Evolutionary conservation across 2,888 invertebrate genomes (phyloP).

Genomic region (Synergus gifuensis): DNA sequence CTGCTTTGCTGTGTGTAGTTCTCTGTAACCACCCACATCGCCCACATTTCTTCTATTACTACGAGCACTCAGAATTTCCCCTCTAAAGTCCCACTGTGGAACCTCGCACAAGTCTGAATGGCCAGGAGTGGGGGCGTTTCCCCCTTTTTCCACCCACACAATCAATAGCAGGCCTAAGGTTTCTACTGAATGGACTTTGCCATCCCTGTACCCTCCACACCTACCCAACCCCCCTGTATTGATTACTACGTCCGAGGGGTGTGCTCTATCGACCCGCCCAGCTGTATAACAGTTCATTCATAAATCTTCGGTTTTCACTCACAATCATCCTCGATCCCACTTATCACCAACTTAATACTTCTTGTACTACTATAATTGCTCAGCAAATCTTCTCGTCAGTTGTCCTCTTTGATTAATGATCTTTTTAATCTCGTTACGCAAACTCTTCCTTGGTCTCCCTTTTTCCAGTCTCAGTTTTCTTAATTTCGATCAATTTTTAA

Average conservation of each 20-base stretch:
- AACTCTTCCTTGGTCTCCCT: neutral
- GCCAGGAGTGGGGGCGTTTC: slow-evolving; percentile 51
- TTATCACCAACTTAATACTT: slow-evolving; percentile 14
- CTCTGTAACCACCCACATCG: slow-evolving; percentile 24
- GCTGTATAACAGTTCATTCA: slow-evolving; percentile 77
- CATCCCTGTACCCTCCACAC: slow-evolving; percentile 69
- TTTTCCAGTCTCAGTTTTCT: neutral
- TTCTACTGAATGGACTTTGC: slow-evolving; percentile 77
- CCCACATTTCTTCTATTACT: slow-evolving; percentile 29
- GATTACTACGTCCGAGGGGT: slow-evolving; percentile 73
- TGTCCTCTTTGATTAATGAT: neutral
- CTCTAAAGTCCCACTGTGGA: slow-evolving; percentile 5
- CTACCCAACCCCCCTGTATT: slow-evolving; percentile 71
- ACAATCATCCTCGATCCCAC: slow-evolving; percentile 41
- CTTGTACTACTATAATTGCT: neutral
- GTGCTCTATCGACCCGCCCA: slow-evolving; percentile 75
- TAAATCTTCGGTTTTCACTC: slow-evolving; percentile 72
- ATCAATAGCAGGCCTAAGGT: slow-evolving; percentile 73
- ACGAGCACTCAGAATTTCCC: slow-evolving; percentile 37
- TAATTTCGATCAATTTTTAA: too few relatives aligned
- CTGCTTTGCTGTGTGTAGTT: slow-evolving; percentile 6
- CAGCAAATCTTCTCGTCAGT: neutral
- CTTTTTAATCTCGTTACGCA: slow-evolving; percentile 11
- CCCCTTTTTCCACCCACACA: slow-evolving; percentile 69
- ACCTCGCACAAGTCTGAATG: slow-evolving; percentile 33